Evolutionary conservation across 2,797 vertebrate genomes (phyloP), one percentile per base, ranked within the genome.

Genomic region (Gymnodraco acuticeps): DNA sequence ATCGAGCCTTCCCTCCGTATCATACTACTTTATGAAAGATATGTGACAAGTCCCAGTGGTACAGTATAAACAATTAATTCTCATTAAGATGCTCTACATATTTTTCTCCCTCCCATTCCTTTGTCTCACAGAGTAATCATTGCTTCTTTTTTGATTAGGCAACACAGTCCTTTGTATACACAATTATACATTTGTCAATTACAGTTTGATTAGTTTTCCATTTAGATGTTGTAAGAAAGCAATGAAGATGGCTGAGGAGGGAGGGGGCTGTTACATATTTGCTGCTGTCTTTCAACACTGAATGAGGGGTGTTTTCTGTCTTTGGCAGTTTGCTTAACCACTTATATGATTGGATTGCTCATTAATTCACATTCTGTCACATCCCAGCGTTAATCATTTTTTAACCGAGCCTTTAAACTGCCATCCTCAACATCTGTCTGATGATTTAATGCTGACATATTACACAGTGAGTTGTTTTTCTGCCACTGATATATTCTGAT

Each of bases 331-430:
- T 81, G 71, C 85, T 76, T 62, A 87, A 89, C 81, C 87, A 62
- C 88, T 88, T 86, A 70, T 91, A 90, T 91, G 88, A 91, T 74
- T 82, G 85, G 91, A 85, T 88, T 68, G 81, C 83, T 89, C 82
- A 87, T 91, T 90, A 87, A 84, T 87, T 83, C 64, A 75, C 51
- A 54, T 78, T 71, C 75, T 87, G 88, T 89, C 88, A 90, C 84
- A 27, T 86, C 84, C 38, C 62, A 19, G 47, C 81, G 79, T 91
- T 81, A 86, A 90, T 91, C 88, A 54, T 82, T 46, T 67, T 86
- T 88, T 84, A 80, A 82, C 69, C 70, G 59, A 54, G 58, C 68
- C 66, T 84, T 86, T 81, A 84, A 87, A 88, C 81, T 66, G 75
- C 80, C 84, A 88, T 51, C 62, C 77, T 85, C 62, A 75, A 88